Conservation (phyloP, 1,140 invertebrate species). For the Drosophila santomea region DNA sequence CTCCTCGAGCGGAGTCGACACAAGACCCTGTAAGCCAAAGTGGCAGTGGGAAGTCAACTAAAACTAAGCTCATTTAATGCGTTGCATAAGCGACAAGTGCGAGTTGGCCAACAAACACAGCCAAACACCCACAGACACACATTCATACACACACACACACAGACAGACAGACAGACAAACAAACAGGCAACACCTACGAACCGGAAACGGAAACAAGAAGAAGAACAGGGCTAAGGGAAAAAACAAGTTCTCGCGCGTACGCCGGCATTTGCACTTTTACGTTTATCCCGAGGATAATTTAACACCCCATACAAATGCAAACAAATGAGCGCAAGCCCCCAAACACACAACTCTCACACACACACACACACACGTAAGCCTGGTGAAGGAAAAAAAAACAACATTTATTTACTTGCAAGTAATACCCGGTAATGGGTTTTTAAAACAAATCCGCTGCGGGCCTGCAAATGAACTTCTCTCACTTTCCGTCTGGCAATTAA, state of each 20-base stretch:
- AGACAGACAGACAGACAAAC: constrained; percentile 2
- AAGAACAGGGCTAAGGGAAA: constrained; percentile 7
- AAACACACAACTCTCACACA: constrained; percentile 9
- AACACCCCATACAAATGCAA: constrained; percentile 79
- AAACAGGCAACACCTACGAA: constrained; percentile 35
- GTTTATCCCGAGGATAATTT: constrained; percentile 81
- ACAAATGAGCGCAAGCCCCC: constrained; percentile 65
- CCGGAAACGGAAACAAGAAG: constrained; percentile 52
- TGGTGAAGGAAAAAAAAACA: constrained; percentile 27
- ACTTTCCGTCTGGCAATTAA: constrained; percentile 59
- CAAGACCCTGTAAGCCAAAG: constrained; percentile 69
- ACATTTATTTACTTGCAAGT: constrained; percentile 82
- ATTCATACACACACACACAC: neutral
- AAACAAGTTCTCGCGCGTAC: constrained; percentile 21
- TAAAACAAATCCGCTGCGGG: constrained; percentile 80
- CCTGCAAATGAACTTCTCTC: constrained; percentile 52
- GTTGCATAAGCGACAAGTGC: constrained; percentile 69
- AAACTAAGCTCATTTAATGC: constrained; percentile 81
- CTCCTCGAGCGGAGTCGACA: constrained; percentile 2
- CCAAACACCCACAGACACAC: neutral
- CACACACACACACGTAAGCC: constrained; percentile 11
- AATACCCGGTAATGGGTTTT: constrained; percentile 81
- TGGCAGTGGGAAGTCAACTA: constrained; percentile 79
- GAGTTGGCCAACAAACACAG: constrained; percentile 19
- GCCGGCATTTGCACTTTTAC: constrained; percentile 73